Percentiles rank a stretch among this genome's conserved stretches.
These are phyloP conservation scores for Crenichthys baileyi DNA, from an alignment of 2,797 vertebrate species.

Conservation along the genomic window DNA sequence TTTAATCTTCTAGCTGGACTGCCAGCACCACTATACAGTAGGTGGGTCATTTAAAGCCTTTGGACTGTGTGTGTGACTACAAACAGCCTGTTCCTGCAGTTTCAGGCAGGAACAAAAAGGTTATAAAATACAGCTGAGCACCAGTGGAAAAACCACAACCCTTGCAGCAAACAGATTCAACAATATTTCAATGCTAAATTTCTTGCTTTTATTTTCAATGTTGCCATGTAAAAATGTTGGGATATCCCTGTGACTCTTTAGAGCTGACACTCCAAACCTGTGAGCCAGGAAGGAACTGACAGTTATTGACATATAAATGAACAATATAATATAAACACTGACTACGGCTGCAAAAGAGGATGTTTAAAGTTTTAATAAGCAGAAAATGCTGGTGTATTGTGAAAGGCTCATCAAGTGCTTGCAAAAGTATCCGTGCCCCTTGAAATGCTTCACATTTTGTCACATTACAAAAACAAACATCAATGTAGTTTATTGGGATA, in stretches of 20 bases:
- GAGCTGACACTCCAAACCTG: not conserved
- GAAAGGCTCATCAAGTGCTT: no score
- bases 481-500: no score
- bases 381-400: not conserved
- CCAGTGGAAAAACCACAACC: constrained; percentile 5
- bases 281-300: not conserved
- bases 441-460: no score
- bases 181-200: not conserved
- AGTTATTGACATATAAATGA: not conserved
- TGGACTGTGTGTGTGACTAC: not conserved
- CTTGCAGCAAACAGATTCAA: constrained; percentile 1
- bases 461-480: no score
- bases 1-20: not conserved
- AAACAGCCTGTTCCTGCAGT: constrained; percentile 12
- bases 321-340: not conserved
- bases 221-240: not conserved
- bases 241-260: not conserved
- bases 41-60: constrained; percentile 32
- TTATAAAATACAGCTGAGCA: constrained; percentile 24
- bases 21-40: not conserved
- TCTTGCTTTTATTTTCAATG: not conserved
- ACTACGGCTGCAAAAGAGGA: not conserved
- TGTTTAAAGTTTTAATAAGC: not conserved
- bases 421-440: no score
- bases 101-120: constrained; percentile 25